Base-by-base conservation (phyloP, 1,140 invertebrate species). In the Hestina assimilis region DNA sequence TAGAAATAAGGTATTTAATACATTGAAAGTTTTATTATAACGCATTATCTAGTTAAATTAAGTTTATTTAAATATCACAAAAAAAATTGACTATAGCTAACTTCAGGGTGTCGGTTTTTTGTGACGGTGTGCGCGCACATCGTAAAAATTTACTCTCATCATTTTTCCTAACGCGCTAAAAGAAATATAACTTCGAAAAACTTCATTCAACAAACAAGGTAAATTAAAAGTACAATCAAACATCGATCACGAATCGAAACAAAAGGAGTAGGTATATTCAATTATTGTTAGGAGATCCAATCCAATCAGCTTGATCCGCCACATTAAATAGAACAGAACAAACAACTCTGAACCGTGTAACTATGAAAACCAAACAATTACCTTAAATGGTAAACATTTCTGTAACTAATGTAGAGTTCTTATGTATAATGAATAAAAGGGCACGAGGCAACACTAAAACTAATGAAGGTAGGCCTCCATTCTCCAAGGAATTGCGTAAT, bases 401-500 rank as follows among this genome's bases (percentile, higher is more conserved):
- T 60, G 35, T 41, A 56, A 65, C 42, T 63, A 66, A 66, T 59
- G 63, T 57, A 47, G 26, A 54, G 56, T 65, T 64, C 66, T 63
- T 63, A 63, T 53, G 57, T 52, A 67, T 79, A 79, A 74, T 79
- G 67, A 72, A 53, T 73, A 43, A 70, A 73, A 71, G 66, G 66
- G 61, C 57, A 62, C 38, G 41, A 33, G 19, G 23, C 40, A 47
- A 59, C 57, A 60, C 41, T 68, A 70, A 67, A 57, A 35, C 55
- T 75, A 73, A 81, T 81, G 75, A 79, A 79, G 63, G 75, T 69
- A 69, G 51, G 40, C 19, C 65, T 61, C 61, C 48, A 56, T 53
- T 66, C 65, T 69, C 73, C 41, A 66, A 79, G 73, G 72, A 75
- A 66, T 59, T 59, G 29, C 66, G 63, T 77, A 77, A 81, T 72